Base-by-base conservation (phyloP, 2,113 vertebrate genomes). In the Castor canadensis region DNA sequence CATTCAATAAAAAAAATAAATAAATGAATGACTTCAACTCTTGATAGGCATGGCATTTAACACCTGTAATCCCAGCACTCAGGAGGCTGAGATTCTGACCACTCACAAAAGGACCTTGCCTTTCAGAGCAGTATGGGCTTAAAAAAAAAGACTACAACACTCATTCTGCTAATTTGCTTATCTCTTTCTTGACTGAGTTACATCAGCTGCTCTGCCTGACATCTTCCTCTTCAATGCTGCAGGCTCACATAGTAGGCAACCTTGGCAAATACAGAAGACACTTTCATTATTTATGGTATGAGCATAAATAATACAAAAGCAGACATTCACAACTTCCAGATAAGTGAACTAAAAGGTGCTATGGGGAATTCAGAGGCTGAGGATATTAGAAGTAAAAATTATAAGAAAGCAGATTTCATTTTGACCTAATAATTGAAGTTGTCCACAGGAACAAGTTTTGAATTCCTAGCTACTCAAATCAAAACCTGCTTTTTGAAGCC, bases 331-430 rank as follows among this genome's bases (percentile, higher is more conserved):
- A 84, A 54, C 1, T n/a, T 22, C n/a, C 72, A 67, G 82, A 67
- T 22, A 72, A 92, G 62, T 69, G 40, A 66, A 75, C 38, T 84
- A 87, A 83, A 66, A 10, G 43, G 54, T 38, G 15, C 22, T 43
- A n/a, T 5, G 32, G 6, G 56, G 66, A 64, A 62, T 86, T 60
- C 13, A 86, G 24, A 85, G 10, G 43, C 1, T 91, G n/a, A 71
- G 81, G 54, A 88, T 49, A 92, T 89, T 35, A 75, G 3, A 80
- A 84, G 79, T 73, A 82, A 93, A 96, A 67, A 76, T 85, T 47
- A 92, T 1, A 79, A 82, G 43, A 40, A 93, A 13, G 54, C 20
- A 76, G 52, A 90, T 77, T 73, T 67, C 35, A 81, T 73, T 76
- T 60, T 45, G 84, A 69, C 13, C 60, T 87, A 83, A 20, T 94